These are phyloP conservation scores for Chromis chromis DNA, from an alignment of 2,797 vertebrate species.

Conservation along the genomic window DNA sequence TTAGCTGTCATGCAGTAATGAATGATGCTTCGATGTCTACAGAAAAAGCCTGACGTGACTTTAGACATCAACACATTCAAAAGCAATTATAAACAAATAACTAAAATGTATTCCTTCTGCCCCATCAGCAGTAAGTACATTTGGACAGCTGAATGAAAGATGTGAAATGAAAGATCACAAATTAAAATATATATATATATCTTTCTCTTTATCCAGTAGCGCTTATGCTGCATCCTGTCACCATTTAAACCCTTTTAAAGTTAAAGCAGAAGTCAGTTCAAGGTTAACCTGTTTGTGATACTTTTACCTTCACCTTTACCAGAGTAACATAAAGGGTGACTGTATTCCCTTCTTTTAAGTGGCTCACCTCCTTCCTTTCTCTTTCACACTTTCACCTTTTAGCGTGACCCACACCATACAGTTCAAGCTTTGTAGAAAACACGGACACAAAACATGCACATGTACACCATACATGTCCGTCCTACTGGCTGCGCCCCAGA, in stretches of 20 bases:
- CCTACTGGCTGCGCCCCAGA: slow-evolving; percentile 55
- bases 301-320: slow-evolving; percentile 55
- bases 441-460: slow-evolving; percentile 19
- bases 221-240: background rate
- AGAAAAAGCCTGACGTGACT: slow-evolving; percentile 30
- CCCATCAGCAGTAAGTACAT: slow-evolving; percentile 4
- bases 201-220: background rate
- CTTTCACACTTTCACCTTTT: slow-evolving; percentile 57
- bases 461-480: slow-evolving; percentile 21
- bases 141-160: slow-evolving; percentile 21
- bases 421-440: slow-evolving; percentile 41
- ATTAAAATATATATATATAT: background rate
- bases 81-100: slow-evolving; percentile 14
- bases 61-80: slow-evolving; percentile 28
- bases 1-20: slow-evolving; percentile 26
- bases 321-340: slow-evolving; percentile 40
- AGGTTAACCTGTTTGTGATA: slow-evolving; percentile 55
- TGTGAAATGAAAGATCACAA: slow-evolving; percentile 12
- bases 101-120: background rate
- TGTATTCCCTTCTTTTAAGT: slow-evolving; percentile 49
- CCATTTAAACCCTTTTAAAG: slow-evolving; percentile 26
- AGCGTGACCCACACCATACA: slow-evolving; percentile 51
- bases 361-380: slow-evolving; percentile 32
- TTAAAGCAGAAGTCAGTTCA: slow-evolving; percentile 48
- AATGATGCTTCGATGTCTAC: slow-evolving; percentile 13